These are phyloP conservation scores for Leptogaster cylindrica DNA, from an alignment of 2,888 invertebrate species.

Conservation along the genomic window DNA sequence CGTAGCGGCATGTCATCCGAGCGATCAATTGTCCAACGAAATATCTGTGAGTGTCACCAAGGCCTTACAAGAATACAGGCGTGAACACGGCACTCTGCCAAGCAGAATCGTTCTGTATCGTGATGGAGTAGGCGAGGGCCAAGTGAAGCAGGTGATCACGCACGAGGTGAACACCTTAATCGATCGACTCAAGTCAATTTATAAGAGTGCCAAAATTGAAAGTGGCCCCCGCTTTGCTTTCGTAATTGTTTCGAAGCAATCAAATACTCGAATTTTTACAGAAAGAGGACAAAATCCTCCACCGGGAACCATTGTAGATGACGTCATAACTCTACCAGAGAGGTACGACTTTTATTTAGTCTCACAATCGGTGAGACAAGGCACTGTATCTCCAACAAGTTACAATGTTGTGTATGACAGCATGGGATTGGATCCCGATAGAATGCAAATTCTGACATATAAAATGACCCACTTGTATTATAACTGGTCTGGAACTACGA, in stretches of 20 bases:
- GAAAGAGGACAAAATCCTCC: slow-evolving; percentile 69
- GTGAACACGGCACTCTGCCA: slow-evolving; percentile 65
- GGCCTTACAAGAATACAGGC: slow-evolving; percentile 56
- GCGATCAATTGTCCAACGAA: slow-evolving; percentile 77
- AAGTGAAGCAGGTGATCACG: slow-evolving; percentile 76
- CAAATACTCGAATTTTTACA: slow-evolving; percentile 77
- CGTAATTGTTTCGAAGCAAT: slow-evolving; percentile 86
- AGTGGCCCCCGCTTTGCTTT: slow-evolving; percentile 69
- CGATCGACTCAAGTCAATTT: slow-evolving; percentile 65
- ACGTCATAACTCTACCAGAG: slow-evolving; percentile 80
- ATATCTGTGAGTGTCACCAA: slow-evolving; percentile 70
- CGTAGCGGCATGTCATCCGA: slow-evolving; percentile 73
- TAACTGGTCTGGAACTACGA: slow-evolving; percentile 85
- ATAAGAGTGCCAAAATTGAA: slow-evolving; percentile 62
- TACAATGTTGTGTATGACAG: slow-evolving; percentile 86
- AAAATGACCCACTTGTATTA: slow-evolving; percentile 90
- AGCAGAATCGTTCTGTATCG: slow-evolving; percentile 81
- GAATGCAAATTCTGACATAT: slow-evolving; percentile 83
- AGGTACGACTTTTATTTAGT: slow-evolving; percentile 90
- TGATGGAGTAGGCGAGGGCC: slow-evolving; percentile 94
- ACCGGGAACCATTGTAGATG: slow-evolving; percentile 89
- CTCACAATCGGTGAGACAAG: slow-evolving; percentile 84
- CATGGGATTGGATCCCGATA: slow-evolving; percentile 72
- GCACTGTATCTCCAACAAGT: slow-evolving; percentile 88
- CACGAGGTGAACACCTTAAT: slow-evolving; percentile 76